phyloP scores from a whole-genome alignment of 2,113 vertebrate genomes.

The Platichthys flesus region DNA sequence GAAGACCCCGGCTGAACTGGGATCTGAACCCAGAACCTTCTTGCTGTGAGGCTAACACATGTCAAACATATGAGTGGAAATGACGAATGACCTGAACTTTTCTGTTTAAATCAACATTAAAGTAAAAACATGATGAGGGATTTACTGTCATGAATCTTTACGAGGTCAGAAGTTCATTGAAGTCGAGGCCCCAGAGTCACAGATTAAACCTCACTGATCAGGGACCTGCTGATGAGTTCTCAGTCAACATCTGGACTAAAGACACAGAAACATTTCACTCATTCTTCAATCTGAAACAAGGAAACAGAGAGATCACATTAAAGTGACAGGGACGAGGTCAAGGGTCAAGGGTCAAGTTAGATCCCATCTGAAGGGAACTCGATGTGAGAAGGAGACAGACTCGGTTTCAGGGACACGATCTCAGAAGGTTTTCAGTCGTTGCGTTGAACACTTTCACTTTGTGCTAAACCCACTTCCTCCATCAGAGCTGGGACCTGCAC shows the following conservation, averaged over 20 bases:
- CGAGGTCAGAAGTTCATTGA: too few species aligned
- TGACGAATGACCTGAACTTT: too few species aligned
- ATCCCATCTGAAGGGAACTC: neutral
- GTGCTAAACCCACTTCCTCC: constrained; percentile 73
- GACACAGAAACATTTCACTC: too few species aligned
- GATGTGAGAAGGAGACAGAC: neutral
- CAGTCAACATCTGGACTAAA: neutral
- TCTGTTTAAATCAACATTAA: too few species aligned
- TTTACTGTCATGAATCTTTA: too few species aligned
- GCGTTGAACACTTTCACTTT: constrained; percentile 66
- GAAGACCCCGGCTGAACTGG: too few species aligned
- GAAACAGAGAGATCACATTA: neutral
- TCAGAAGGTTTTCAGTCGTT: neutral
- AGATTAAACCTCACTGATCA: neutral
- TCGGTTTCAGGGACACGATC: constrained; percentile 23
- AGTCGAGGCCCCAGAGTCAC: too few species aligned
- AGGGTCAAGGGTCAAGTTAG: neutral
- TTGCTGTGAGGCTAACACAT: too few species aligned
- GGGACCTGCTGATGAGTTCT: too few species aligned
- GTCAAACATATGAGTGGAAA: too few species aligned
- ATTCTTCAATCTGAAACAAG: neutral
- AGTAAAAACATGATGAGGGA: too few species aligned
- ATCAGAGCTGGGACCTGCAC: neutral
- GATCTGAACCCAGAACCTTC: too few species aligned
- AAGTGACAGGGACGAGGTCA: neutral